phyloP scores from a whole-genome alignment of 2,113 vertebrate species.

The Spea multiplicata region DNA sequence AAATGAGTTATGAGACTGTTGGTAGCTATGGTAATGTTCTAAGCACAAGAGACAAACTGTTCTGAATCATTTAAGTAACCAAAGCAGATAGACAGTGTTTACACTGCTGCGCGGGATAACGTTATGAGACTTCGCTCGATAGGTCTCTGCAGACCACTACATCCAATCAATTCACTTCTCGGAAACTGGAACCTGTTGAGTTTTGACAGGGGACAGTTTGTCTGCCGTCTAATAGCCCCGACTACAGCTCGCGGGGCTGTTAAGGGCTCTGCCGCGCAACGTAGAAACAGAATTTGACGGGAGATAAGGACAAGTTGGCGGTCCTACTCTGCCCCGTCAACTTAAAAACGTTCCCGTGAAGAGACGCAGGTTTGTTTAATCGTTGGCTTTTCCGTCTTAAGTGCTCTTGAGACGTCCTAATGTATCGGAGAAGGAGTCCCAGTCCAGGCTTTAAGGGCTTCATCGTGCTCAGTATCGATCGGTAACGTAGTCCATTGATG shows the following conservation, averaged over 20 bases:
- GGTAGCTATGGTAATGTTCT: no score
- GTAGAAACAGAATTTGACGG: background rate
- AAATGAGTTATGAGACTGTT: no score
- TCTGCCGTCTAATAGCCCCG: conserved; percentile 7
- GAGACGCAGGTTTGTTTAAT: background rate
- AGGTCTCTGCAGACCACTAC: conserved; percentile 11
- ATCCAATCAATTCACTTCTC: conserved; percentile 23
- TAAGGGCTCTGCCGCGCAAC: background rate
- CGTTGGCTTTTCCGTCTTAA: background rate
- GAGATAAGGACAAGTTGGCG: background rate
- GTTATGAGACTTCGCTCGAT: conserved; percentile 9
- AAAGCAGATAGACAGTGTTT: no score
- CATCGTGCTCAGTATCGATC: no score
- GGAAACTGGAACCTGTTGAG: conserved; percentile 27
- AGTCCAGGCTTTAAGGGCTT: no score
- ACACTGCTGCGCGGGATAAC: conserved; percentile 21
- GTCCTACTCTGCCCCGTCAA: background rate
- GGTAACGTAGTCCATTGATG: no score
- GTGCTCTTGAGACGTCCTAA: no score
- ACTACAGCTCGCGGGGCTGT: background rate
- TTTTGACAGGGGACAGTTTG: conserved; percentile 16
- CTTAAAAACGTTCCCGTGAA: background rate
- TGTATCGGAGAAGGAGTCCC: no score
- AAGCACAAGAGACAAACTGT: no score
- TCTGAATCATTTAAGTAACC: no score